A percentile compares a stretch with the other conserved stretches of the same genome.
These are phyloP conservation scores for Ia io DNA, from an alignment of 2,113 vertebrate genomes.

Conservation along the genomic window DNA sequence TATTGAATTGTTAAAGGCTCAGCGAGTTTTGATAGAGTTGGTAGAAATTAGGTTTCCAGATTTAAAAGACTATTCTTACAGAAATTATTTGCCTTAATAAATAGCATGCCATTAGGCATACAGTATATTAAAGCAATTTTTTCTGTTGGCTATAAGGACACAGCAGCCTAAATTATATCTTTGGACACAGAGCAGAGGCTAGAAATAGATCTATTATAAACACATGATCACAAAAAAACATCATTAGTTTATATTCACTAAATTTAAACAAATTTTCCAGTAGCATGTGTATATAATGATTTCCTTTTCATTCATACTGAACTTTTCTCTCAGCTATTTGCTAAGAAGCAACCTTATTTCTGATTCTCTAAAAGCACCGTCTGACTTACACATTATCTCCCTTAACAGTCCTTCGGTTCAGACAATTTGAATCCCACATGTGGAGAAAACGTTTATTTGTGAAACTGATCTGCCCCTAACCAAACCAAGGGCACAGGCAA, in stretches of 20 bases:
- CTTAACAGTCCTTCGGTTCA: background rate
- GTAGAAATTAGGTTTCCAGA: background rate
- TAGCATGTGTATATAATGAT: background rate
- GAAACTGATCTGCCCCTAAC: background rate
- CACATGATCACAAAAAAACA: background rate
- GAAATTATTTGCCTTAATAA: background rate
- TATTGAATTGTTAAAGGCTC: background rate
- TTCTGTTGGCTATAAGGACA: background rate
- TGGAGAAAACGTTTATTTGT: background rate
- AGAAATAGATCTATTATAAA: slow-evolving; percentile 8
- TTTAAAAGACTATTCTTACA: background rate
- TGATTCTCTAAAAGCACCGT: background rate
- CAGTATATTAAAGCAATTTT: background rate
- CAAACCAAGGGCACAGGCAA: background rate
- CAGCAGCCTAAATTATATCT: background rate
- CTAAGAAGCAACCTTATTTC: background rate
- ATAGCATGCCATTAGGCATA: background rate
- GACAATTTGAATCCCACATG: background rate
- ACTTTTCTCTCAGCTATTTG: background rate
- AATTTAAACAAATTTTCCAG: background rate
- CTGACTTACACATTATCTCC: background rate
- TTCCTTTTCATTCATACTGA: background rate
- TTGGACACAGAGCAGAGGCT: background rate
- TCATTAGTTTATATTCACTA: background rate
- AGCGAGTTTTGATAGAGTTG: background rate